Conservation (phyloP, 2,888 invertebrate species). For the Biston stratarius region DNA sequence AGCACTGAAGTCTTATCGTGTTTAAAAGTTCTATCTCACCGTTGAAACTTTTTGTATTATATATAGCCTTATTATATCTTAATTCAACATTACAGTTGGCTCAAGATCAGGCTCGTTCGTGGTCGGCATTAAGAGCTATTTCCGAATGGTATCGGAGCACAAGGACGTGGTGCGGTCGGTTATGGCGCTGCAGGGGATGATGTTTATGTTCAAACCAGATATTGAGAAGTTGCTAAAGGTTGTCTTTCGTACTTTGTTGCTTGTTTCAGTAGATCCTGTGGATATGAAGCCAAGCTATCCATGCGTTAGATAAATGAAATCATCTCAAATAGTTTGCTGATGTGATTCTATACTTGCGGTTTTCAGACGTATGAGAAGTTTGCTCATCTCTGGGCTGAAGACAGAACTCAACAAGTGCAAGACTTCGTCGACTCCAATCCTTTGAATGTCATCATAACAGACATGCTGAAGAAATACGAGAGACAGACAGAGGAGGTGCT, state of each 20-base stretch:
- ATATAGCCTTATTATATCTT: neutral
- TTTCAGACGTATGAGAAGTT: conserved; percentile 80
- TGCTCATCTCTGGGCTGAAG: conserved; percentile 91
- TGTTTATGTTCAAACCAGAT: conserved; percentile 90
- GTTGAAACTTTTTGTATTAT: neutral
- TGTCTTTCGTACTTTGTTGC: neutral
- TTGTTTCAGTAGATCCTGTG: neutral
- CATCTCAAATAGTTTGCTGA: neutral
- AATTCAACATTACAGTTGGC: conserved; percentile 48
- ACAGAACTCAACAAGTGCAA: conserved; percentile 89
- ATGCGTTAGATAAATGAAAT: neutral
- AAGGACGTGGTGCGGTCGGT: conserved; percentile 92
- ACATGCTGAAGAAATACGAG: conserved; percentile 91
- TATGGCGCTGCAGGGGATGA: conserved; percentile 91
- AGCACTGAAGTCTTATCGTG: too few relatives aligned
- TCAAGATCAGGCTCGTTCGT: conserved; percentile 67
- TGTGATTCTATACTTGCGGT: neutral
- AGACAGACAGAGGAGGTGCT: conserved; percentile 88
- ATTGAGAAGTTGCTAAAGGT: conserved; percentile 86
- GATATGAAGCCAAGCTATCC: too few relatives aligned
- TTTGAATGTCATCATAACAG: conserved; percentile 90
- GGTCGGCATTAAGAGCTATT: conserved; percentile 86
- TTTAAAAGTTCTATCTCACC: neutral
- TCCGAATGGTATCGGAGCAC: conserved; percentile 91
- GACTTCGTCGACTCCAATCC: conserved; percentile 90